Base-by-base conservation (phyloP, 2,797 vertebrate genomes). In the Darevskia nairensis region DNA sequence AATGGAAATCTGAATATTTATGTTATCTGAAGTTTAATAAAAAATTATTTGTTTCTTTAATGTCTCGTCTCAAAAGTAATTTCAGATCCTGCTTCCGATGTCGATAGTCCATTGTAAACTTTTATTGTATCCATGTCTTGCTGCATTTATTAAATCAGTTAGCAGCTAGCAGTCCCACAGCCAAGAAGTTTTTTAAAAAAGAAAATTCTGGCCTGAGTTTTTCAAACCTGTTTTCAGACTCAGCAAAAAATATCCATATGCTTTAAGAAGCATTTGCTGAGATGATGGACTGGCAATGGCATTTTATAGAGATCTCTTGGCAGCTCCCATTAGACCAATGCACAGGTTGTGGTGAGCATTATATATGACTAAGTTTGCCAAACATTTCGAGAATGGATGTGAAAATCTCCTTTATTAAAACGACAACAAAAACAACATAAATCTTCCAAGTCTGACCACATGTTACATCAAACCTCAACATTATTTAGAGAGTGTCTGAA, bases 1-100 rank as follows among this genome's bases (percentile, higher is more conserved):
- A 80, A 74, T n/a, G 72, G 82, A 85, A 72, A 61, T 78, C 82
- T 85, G 83, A 94, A 90, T 95, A 96, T 97, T 95, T 96, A 96
- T 96, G 90, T 93, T 94, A 93, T 92, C 94, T 87, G 93, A 91
- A 92, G 90, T 94, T 95, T 94, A 95, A 94, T 94, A 76, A 88
- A 86, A 95, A 89, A 94, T 91, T 94, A 87, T 64, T 71, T 35
- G 1, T 2, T 89, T 86, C 85, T n/a, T 64, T 77, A 69, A 46
- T 6, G 8, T 81, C 8, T 83, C 11, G 1, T 82, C 35, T 23
- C 19, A 84, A 80, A 71, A n/a, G 3, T 66, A 64, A 35, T 46
- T 55, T 88, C 13, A 44, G 50, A 23, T 23, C 50, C 32, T 80
- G 46, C 35, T 88, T 80, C 82, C 80, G 50, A 71, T 69, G 11